phyloP scores from a whole-genome alignment of 2,888 invertebrate species.

The Brachypalpus laphriformis region DNA sequence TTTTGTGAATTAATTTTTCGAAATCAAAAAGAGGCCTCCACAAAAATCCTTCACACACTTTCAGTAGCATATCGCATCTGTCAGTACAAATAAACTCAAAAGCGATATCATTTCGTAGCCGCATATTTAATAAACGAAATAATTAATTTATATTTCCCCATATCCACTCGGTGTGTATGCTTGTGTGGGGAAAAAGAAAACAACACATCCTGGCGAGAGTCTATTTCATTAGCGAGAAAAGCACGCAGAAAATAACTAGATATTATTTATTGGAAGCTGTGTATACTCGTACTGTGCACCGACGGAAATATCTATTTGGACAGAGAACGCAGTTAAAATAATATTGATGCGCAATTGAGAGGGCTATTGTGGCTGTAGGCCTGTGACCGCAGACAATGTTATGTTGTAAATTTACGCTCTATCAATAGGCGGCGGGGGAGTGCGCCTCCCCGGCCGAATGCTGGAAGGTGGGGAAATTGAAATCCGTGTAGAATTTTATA shows the following conservation, averaged over 20 bases:
- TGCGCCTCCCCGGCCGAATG: too few relatives aligned
- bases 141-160: slow-evolving; percentile 51
- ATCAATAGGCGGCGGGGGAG: background rate
- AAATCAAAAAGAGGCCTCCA: background rate
- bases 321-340: slow-evolving; percentile 21
- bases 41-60: slow-evolving; percentile 25
- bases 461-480: too few relatives aligned
- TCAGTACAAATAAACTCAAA: slow-evolving; percentile 51
- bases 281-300: background rate
- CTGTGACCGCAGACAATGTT: slow-evolving; percentile 16
- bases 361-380: slow-evolving; percentile 10
- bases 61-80: slow-evolving; percentile 20
- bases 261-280: slow-evolving; percentile 22
- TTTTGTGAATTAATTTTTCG: background rate
- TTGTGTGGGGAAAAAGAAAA: background rate
- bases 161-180: background rate
- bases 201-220: background rate
- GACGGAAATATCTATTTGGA: slow-evolving; percentile 34
- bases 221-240: slow-evolving; percentile 31
- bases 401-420: slow-evolving; percentile 4
- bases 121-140: slow-evolving; percentile 65
- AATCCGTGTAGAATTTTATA: background rate
- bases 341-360: slow-evolving; percentile 7
- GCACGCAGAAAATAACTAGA: background rate
- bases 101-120: slow-evolving; percentile 48